These are phyloP conservation scores for Gracilinanus agilis DNA, from an alignment of 2,113 vertebrate genomes.

Conservation along the genomic window DNA sequence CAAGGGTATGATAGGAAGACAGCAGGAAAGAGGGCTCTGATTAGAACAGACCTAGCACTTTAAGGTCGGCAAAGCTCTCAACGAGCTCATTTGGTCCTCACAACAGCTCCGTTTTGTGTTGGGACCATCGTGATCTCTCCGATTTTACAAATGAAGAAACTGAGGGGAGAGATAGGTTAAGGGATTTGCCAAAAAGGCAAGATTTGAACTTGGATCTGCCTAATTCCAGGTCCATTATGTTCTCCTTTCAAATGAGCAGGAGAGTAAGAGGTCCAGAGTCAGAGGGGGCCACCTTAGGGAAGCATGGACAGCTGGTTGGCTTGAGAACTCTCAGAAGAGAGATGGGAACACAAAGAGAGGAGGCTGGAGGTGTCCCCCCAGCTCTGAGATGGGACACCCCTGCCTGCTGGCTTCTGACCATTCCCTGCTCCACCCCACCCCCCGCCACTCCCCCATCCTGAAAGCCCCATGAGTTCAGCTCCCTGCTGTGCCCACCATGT, in stretches of 20 bases:
- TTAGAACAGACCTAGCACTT: no score
- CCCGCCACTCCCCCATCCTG: neutral
- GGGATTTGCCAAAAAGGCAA: neutral
- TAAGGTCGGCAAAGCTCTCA: no score
- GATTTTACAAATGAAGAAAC: neutral
- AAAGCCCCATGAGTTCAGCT: neutral
- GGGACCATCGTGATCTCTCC: neutral
- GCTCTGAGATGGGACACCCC: neutral
- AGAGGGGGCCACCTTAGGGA: neutral
- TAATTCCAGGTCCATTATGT: neutral
- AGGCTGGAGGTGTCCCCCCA: neutral
- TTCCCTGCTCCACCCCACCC: no score
- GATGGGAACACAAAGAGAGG: neutral
- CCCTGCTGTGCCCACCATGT: conserved; percentile 69
- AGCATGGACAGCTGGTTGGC: neutral
- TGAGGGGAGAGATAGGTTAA: neutral
- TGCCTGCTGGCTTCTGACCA: neutral
- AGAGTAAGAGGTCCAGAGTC: neutral
- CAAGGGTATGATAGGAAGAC: neutral
- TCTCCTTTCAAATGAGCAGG: neutral
- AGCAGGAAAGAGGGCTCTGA: no score
- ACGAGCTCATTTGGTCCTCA: neutral
- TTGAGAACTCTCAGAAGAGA: neutral
- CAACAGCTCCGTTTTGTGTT: neutral
- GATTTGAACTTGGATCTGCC: neutral